Base-by-base conservation (phyloP, 2,113 vertebrate species). In the Pholis gunnellus region DNA sequence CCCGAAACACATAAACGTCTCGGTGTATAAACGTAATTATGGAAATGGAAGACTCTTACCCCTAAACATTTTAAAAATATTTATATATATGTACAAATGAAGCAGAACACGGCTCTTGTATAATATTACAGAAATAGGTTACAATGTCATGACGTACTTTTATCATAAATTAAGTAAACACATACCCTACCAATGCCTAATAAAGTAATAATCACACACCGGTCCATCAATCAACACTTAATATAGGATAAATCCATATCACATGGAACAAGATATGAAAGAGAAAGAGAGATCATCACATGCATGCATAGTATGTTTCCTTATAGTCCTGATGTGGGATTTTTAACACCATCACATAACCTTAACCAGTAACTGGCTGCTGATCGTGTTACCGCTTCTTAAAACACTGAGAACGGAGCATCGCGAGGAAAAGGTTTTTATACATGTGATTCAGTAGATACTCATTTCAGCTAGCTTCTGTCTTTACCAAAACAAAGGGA, bases 251-350 rank as follows among this genome's bases (percentile, higher is more conserved):
- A 77, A 78, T 80, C 75, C 81, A 87, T 86, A 79, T 84, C 13
- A 84, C 72, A 81, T 80, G 66, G 83, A 87, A 70, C 59, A 76
- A 86, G 84, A 92, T 78, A 91, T 89, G 82, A 91, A 82, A 85
- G 69, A 77, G 71, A 70, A 66, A 73, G 46, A 73, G 46, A 82
- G 88, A 79, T 86, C 74, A 87, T 86, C 78, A 91, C 80, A 79
- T 87, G 87, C 91, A 92, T 90, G 87, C 90, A 92, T 91, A 93
- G 91, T 78, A 75, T 42, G 87, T 67, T 60, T 92, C 81, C 66
- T 83, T 80, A 75, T 42, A 76, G 72, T 87, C 73, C 69, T 81
- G 73, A 72, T 86, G 22, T 36, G 64, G 56, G 31, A 77, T 38
- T 57, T 72, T 40, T 0, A 69, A 76, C 70, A 78, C 29, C 29